Base-by-base conservation (phyloP, 2,113 vertebrate genomes). In the Atherinomorus stipes region DNA sequence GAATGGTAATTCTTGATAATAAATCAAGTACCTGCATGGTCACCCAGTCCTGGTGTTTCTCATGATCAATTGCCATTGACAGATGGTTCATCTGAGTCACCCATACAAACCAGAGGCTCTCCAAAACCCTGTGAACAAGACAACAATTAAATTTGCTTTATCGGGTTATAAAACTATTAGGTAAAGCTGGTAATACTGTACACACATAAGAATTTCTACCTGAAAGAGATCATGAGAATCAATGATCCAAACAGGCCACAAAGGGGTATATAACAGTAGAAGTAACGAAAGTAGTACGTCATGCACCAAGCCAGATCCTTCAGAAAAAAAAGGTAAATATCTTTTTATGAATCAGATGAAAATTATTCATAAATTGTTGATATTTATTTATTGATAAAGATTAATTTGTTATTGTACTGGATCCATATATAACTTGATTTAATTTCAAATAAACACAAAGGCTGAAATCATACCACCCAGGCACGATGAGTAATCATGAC, bases 61-160 rank as follows among this genome's bases (percentile, higher is more conserved):
- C 97, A 0, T 92, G 80, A 72, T 99, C 94, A 0, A 99, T 96
- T 59, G 97, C 92, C 98, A 97, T 99, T 2, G 96, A 95, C 12
- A 99, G 94, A 76, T 99, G 98, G 76, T 95, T 99, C 97, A 98
- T 99, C 91, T 99, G 97, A 0, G 96, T 99, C 84, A 99, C 97
- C 98, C 97, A 99, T 87, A 99, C 96, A 65, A 99, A 99, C 96
- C 98, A 98, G 90, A 98, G 96, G 44, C 97, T 98, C 90, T 99
- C 97, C 82, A 99, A 72, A 89, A 98, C 96, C 92, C 98, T 99
- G 49, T 1, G 38, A n/a, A 79, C 0, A 45, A 11, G 19, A 78
- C 40, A 2, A 25, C 22, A 23, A 15, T 34, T 45, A 7, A 28
- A 68, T n/a, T 53, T 31, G 61, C 4, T 50, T 19, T 64, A 51